Conservation (phyloP, 2,113 vertebrate species). For the Odocoileus virginianus region DNA sequence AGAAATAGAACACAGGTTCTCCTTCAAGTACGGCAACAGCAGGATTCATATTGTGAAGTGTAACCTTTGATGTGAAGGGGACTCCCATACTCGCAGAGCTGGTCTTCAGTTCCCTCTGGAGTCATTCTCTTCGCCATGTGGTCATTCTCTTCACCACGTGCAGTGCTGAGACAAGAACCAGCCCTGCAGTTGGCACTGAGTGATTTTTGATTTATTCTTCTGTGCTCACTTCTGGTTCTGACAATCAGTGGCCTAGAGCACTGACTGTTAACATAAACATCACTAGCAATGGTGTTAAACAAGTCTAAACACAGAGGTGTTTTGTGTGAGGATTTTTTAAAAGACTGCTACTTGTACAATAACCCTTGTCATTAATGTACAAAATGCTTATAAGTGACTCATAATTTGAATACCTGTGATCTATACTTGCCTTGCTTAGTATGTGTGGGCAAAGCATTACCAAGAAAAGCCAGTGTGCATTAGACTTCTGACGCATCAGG, state of each 20-base stretch:
- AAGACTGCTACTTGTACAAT: background rate
- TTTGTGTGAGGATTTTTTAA: background rate
- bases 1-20: background rate
- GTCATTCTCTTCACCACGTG: background rate
- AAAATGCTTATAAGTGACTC: background rate
- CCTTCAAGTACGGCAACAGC: background rate
- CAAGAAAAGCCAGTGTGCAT: background rate
- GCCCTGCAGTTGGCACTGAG: background rate
- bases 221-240: background rate
- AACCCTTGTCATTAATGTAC: background rate
- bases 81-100: background rate
- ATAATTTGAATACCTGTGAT: background rate
- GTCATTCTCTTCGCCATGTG: background rate
- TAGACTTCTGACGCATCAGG: background rate
- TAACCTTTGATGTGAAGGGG: background rate
- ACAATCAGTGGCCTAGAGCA: background rate
- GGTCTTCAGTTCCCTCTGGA: background rate
- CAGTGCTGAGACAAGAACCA: background rate
- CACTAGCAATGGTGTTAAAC: background rate
- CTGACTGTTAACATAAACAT: background rate
- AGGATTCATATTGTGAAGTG: background rate
- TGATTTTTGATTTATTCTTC: background rate
- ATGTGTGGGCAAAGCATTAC: background rate
- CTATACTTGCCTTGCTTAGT: background rate
- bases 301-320: background rate